These are phyloP conservation scores for Anas bernieri DNA, from an alignment of 2,797 vertebrate species.

Conservation along the genomic window DNA sequence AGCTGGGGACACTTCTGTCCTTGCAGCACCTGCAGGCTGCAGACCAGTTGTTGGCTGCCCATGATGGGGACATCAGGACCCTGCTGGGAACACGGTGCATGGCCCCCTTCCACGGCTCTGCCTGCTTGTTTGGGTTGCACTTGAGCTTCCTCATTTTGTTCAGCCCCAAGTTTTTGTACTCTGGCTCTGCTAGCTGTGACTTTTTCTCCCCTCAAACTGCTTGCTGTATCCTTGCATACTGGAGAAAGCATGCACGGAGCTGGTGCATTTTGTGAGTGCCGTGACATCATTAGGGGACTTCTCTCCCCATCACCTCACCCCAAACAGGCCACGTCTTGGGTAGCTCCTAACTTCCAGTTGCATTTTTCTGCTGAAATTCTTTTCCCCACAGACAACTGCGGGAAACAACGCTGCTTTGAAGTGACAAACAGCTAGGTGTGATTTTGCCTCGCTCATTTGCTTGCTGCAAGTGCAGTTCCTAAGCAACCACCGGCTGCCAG, in stretches of 20 bases:
- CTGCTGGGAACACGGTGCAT: not conserved
- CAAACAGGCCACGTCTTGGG: not conserved
- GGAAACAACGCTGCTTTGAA: not conserved
- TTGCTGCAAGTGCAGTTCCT: not conserved
- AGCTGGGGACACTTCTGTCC: not conserved
- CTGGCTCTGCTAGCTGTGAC: not conserved
- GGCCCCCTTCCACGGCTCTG: rapidly evolving
- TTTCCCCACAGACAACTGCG: not conserved
- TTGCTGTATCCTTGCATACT: not conserved
- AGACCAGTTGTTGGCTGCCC: not conserved
- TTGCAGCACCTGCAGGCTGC: not conserved
- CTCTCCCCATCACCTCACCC: not conserved
- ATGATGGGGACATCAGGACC: not conserved
- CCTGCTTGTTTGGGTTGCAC: not conserved
- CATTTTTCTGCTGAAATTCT: not conserved
- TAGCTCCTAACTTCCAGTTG: not conserved
- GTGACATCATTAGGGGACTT: rapidly evolving
- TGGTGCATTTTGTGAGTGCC: not conserved
- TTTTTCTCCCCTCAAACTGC: not conserved
- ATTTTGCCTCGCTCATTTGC: not conserved
- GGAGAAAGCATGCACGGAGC: not conserved
- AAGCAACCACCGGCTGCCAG: rapidly evolving
- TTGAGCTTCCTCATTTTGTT: not conserved
- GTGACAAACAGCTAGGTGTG: not conserved
- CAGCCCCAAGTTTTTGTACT: not conserved